These are phyloP conservation scores for Athalia circularis DNA, from an alignment of 2,888 invertebrate genomes.

Conservation along the genomic window DNA sequence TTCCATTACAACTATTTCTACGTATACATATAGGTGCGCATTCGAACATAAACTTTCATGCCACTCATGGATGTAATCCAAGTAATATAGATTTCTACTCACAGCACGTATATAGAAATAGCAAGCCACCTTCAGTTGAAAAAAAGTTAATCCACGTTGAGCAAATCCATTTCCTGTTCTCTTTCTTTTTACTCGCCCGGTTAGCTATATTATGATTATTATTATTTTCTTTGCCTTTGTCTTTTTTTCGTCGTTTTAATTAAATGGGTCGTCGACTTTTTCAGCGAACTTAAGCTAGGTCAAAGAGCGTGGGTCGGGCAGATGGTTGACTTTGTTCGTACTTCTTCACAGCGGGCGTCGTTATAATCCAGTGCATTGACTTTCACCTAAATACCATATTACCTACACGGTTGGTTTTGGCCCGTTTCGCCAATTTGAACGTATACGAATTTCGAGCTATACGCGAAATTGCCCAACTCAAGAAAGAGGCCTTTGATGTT, in stretches of 20 bases:
- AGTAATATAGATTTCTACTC: not conserved
- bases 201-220: not conserved
- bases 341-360: not conserved
- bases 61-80: not conserved
- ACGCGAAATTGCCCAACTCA: conserved; percentile 2
- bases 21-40: not conserved
- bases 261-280: not conserved
- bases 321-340: not conserved
- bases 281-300: not conserved
- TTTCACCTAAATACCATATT: not conserved
- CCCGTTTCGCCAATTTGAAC: not conserved
- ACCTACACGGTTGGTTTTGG: not conserved
- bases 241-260: not conserved
- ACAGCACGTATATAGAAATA: not conserved
- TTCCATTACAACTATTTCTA: too few relatives aligned
- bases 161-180: not conserved
- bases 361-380: conserved; percentile 11
- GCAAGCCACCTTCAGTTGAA: not conserved
- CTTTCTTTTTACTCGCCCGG: not conserved
- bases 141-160: not conserved
- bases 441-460: not conserved
- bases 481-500: not conserved
- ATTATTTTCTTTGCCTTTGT: too few relatives aligned
- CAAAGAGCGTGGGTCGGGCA: not conserved
- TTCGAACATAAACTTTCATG: not conserved